Percentiles rank a stretch among this genome's conserved stretches.
phyloP scores from a whole-genome alignment of 2,888 invertebrate genomes.

The Acleris holmiana region DNA sequence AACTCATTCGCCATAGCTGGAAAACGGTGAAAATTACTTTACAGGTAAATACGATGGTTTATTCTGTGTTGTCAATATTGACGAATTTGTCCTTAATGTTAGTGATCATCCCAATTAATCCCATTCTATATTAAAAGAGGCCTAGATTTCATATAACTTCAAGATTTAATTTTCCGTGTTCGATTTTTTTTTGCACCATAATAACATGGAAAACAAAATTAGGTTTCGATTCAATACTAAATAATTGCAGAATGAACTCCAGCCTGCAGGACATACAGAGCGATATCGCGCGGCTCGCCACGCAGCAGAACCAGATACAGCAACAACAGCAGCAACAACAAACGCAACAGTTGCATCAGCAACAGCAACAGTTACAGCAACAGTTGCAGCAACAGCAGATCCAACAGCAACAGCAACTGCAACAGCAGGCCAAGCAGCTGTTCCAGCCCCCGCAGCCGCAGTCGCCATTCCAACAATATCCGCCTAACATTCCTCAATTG shows the following conservation, averaged over 20 bases:
- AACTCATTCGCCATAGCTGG: too few relatives aligned
- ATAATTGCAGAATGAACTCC: constrained; percentile 91
- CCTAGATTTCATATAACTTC: too few relatives aligned
- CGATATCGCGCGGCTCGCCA: constrained; percentile 95
- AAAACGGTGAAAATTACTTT: too few relatives aligned
- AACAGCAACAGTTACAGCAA: constrained; percentile 65
- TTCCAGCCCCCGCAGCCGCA: constrained; percentile 76
- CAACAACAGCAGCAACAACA: constrained; percentile 82
- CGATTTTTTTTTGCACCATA: neutral
- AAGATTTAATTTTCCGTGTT: neutral
- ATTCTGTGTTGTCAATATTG: too few relatives aligned
- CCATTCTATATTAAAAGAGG: too few relatives aligned
- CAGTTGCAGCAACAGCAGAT: constrained; percentile 79
- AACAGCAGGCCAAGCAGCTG: constrained; percentile 47
- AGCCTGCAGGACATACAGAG: constrained; percentile 97
- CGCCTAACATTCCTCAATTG: constrained; percentile 81
- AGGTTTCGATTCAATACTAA: constrained; percentile 43
- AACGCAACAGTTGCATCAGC: constrained; percentile 73
- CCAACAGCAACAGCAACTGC: constrained; percentile 48
- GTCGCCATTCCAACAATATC: constrained; percentile 75
- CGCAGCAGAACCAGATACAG: constrained; percentile 84
- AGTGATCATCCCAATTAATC: too few relatives aligned
- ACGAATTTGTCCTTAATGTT: too few relatives aligned
- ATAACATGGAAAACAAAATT: constrained; percentile 2
- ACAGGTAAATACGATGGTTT: too few relatives aligned